Percentiles rank a stretch among this genome's conserved stretches.
Conservation (phyloP, 1,140 invertebrate genomes). For the Panulirus ornatus region DNA sequence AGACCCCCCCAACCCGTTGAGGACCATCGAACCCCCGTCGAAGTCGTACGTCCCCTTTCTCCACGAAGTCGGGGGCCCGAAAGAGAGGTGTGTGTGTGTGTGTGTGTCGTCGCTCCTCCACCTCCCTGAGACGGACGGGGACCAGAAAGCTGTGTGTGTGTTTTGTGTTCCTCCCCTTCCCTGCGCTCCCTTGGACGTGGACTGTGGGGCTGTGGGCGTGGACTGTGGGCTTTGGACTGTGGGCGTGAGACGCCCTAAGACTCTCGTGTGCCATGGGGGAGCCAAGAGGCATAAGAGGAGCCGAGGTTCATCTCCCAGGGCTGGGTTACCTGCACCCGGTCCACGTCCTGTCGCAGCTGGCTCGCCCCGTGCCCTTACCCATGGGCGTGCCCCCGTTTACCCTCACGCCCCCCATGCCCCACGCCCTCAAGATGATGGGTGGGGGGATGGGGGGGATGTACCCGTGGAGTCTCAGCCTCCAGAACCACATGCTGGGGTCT, state of each 20-base stretch:
- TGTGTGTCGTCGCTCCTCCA: too few relatives aligned
- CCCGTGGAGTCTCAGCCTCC: slow-evolving; percentile 58
- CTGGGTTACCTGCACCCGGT: slow-evolving; percentile 60
- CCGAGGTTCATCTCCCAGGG: slow-evolving; percentile 55
- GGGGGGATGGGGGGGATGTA: slow-evolving; percentile 64
- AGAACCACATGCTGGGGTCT: slow-evolving; percentile 41
- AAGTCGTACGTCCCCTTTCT: too few relatives aligned
- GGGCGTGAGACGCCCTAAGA: slow-evolving; percentile 30
- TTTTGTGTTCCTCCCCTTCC: too few relatives aligned
- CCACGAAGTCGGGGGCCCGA: too few relatives aligned
- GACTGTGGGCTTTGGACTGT: background rate
- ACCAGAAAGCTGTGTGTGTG: too few relatives aligned
- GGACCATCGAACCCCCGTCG: too few relatives aligned
- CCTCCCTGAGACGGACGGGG: too few relatives aligned
- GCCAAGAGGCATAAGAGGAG: slow-evolving; percentile 46
- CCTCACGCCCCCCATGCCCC: slow-evolving; percentile 60
- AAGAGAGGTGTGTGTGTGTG: too few relatives aligned
- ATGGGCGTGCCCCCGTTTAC: slow-evolving; percentile 63
- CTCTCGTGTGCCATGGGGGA: slow-evolving; percentile 56
- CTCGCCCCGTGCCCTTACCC: slow-evolving; percentile 54
- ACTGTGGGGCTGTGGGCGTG: background rate
- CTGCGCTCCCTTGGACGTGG: background rate
- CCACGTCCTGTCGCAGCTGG: slow-evolving; percentile 60
- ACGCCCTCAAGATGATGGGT: slow-evolving; percentile 69
- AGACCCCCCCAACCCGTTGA: too few relatives aligned